Evolutionary conservation across 1,140 invertebrate genomes (phyloP).

Genomic region (Aphelinus certus): DNA sequence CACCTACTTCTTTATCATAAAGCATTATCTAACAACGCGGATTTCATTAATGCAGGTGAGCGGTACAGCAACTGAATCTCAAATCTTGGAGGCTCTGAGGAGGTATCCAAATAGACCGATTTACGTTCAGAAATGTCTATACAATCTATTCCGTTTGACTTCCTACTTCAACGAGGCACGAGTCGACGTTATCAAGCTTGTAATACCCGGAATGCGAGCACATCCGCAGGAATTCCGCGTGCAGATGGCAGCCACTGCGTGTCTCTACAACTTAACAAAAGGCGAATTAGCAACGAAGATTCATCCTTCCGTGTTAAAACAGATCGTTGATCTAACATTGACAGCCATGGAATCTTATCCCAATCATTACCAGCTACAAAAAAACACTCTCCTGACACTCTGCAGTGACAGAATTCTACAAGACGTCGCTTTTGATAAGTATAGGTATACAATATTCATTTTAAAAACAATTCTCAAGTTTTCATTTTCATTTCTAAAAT

Average conservation of each 20-base stretch:
- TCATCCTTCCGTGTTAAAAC: slow-evolving; percentile 74
- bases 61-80: slow-evolving; percentile 71
- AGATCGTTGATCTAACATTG: slow-evolving; percentile 76
- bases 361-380: slow-evolving; percentile 77
- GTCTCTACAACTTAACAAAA: slow-evolving; percentile 82
- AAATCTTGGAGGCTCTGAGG: slow-evolving; percentile 73
- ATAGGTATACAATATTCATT: slow-evolving; percentile 53
- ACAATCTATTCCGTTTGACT: slow-evolving; percentile 77
- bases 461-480: slow-evolving; percentile 16
- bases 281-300: slow-evolving; percentile 74
- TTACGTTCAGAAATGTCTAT: slow-evolving; percentile 79
- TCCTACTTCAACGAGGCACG: slow-evolving; percentile 70
- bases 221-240: slow-evolving; percentile 75
- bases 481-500: no score
- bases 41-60: slow-evolving; percentile 66
- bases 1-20: slow-evolving; percentile 2
- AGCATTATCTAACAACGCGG: not conserved
- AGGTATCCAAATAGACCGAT: slow-evolving; percentile 71
- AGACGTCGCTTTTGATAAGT: slow-evolving; percentile 80
- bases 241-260: slow-evolving; percentile 85
- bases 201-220: slow-evolving; percentile 76
- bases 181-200: slow-evolving; percentile 76
- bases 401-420: slow-evolving; percentile 84
- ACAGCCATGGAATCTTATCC: slow-evolving; percentile 80
- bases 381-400: slow-evolving; percentile 80